Conservation (phyloP, 1,140 invertebrate genomes). For the Diabrotica undecimpunctata region DNA sequence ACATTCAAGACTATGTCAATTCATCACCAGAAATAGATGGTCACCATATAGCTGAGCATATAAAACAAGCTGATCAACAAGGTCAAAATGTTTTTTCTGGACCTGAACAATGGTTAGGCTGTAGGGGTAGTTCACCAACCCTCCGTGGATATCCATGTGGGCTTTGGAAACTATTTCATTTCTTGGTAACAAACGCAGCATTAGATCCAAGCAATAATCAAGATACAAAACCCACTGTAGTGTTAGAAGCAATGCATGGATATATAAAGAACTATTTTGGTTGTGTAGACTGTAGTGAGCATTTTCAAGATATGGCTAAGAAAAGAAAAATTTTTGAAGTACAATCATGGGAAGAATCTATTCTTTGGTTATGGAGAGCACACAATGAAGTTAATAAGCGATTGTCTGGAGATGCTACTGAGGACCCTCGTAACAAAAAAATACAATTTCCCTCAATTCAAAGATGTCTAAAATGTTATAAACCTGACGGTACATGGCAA, state of each 20-base stretch:
- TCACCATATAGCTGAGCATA: conserved; percentile 53
- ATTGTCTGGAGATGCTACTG: conserved; percentile 77
- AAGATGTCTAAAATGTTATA: conserved; percentile 69
- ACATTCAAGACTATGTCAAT: conserved; percentile 48
- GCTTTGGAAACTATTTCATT: conserved; percentile 94
- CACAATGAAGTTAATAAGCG: conserved; percentile 93
- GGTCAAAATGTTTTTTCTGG: conserved; percentile 56
- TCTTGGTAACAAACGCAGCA: conserved; percentile 78
- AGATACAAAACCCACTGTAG: conserved; percentile 56
- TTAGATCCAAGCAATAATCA: conserved; percentile 46
- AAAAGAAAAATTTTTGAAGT: conserved; percentile 66
- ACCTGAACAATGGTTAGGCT: conserved; percentile 72
- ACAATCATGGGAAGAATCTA: conserved; percentile 64
- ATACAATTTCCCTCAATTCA: conserved; percentile 77
- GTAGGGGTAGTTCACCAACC: conserved; percentile 69
- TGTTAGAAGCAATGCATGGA: conserved; percentile 78
- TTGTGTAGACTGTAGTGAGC: conserved; percentile 82
- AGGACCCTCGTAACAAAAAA: conserved; percentile 90
- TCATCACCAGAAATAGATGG: conserved; percentile 54
- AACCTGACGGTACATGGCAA: conserved; percentile 62
- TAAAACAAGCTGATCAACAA: conserved; percentile 52
- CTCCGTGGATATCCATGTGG: conserved; percentile 91
- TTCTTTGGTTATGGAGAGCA: conserved; percentile 92
- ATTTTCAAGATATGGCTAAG: conserved; percentile 81
- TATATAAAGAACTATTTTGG: conserved; percentile 94